Conservation (phyloP, 2,797 vertebrate species). For the Thamnophis elegans region DNA sequence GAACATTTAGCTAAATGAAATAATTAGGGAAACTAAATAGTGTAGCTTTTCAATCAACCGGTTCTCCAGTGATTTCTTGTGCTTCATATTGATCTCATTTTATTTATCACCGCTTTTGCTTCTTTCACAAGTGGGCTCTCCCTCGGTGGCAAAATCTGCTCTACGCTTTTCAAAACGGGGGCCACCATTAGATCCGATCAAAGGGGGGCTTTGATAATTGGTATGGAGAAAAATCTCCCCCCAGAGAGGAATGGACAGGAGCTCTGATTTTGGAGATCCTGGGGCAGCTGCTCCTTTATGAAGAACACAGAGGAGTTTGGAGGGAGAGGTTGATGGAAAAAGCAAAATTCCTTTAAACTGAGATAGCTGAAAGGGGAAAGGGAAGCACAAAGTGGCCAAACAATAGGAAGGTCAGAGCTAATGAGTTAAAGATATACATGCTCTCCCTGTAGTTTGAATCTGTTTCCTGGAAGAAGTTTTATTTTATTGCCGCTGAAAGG, state of each 20-base stretch:
- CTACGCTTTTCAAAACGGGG: background rate
- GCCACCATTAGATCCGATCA: background rate
- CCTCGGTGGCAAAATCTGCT: background rate
- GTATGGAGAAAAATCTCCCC: background rate
- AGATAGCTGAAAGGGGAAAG: constrained; percentile 1
- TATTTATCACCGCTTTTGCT: background rate
- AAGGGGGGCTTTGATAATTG: background rate
- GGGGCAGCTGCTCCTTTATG: constrained; percentile 11
- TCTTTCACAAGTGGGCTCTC: background rate
- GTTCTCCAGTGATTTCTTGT: background rate
- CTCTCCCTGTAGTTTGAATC: constrained; percentile 36
- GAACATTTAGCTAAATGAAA: background rate
- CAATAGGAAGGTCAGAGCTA: background rate
- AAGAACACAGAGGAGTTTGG: rapidly evolving
- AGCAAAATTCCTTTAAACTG: background rate
- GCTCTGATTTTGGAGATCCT: background rate
- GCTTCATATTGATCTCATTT: background rate
- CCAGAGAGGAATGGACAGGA: rapidly evolving
- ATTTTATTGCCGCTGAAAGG: constrained; percentile 64
- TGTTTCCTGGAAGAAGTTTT: constrained; percentile 66
- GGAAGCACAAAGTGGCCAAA: background rate
- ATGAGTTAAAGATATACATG: constrained; percentile 17
- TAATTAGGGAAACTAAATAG: background rate
- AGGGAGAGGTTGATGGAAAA: background rate
- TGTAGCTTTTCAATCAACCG: background rate